These are phyloP conservation scores for Dryobotodes eremita DNA, from an alignment of 2,888 invertebrate species.

Conservation along the genomic window DNA sequence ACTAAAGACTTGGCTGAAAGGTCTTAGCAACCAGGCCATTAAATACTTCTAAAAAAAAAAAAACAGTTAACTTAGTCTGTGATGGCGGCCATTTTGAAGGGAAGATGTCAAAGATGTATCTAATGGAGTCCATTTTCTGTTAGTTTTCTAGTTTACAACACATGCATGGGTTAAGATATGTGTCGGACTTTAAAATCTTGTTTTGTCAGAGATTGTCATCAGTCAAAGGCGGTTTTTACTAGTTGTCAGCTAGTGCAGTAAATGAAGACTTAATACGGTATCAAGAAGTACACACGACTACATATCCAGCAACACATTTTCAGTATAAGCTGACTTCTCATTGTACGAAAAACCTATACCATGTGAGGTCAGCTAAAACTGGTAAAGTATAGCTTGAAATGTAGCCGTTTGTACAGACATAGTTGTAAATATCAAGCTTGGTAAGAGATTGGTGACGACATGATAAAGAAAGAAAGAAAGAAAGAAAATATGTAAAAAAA, in stretches of 20 bases:
- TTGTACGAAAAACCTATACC: no score
- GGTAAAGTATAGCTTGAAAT: no score
- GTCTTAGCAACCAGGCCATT: no score
- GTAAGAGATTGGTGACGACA: not conserved
- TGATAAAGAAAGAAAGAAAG: not conserved
- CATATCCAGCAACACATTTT: no score
- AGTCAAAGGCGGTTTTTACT: not conserved
- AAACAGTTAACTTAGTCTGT: not conserved
- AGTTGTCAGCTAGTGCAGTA: not conserved
- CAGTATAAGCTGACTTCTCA: no score
- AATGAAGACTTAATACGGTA: not conserved
- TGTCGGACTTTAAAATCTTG: not conserved
- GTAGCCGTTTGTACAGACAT: no score
- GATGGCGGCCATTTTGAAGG: not conserved
- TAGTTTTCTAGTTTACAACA: not conserved
- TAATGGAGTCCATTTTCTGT: not conserved
- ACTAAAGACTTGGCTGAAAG: no score
- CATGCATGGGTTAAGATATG: not conserved
- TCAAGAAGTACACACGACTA: not conserved
- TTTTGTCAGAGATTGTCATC: not conserved
- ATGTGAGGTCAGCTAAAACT: no score
- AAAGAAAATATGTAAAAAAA: no score
- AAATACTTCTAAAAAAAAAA: no score
- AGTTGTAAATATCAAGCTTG: not conserved
- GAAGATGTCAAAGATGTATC: slow-evolving; percentile 2